Conservation (phyloP, 2,888 invertebrate genomes). For the Sphinx pinastri region DNA sequence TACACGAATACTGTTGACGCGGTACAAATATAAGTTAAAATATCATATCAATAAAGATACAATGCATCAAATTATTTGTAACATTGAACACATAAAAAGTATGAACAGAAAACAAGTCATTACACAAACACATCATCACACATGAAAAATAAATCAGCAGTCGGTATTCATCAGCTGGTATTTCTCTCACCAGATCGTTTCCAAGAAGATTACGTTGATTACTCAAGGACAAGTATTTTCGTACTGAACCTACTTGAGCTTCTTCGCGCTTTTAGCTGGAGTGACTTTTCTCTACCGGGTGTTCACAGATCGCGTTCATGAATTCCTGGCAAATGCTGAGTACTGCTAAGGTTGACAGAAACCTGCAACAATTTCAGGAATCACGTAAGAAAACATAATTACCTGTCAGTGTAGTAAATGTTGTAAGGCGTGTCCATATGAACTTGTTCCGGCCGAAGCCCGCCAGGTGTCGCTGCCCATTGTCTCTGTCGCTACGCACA, state of each 20-base stretch:
- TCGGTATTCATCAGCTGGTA: neutral
- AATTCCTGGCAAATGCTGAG: neutral
- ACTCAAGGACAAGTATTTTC: neutral
- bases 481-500: neutral
- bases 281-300: no score
- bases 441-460: neutral
- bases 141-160: neutral
- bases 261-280: no score
- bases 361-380: neutral
- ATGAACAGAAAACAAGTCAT: no score
- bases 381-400: neutral
- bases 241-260: neutral
- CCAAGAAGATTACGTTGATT: neutral
- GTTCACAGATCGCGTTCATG: neutral
- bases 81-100: no score
- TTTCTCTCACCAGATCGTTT: neutral
- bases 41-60: no score
- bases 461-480: neutral
- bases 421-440: no score
- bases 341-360: neutral
- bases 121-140: no score
- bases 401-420: no score
- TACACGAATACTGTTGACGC: no score
- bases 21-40: no score
- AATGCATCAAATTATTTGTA: no score